Conservation (phyloP, 2,113 vertebrate species). For the human region GRCh38 chr9:79963001-79963500, state of each 20-base stretch:
- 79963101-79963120: slow-evolving; percentile 69
- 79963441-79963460: slow-evolving; percentile 33
- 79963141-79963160: slow-evolving; percentile 9
- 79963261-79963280: slow-evolving; percentile 60
- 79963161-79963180: background rate
- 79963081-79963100: slow-evolving; percentile 38
- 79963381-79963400: slow-evolving; percentile 42
- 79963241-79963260: slow-evolving; percentile 69
- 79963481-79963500: background rate
- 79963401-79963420: slow-evolving; percentile 19
- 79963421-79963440: slow-evolving; percentile 38
- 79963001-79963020: slow-evolving; percentile 70
- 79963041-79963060: slow-evolving; percentile 77
- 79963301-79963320: slow-evolving; percentile 62
- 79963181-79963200: slow-evolving; percentile 29
- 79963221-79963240: slow-evolving; percentile 45
- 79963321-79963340: slow-evolving; percentile 72
- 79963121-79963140: slow-evolving; percentile 19
- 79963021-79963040: slow-evolving; percentile 74
- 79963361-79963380: slow-evolving; percentile 21
- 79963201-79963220: slow-evolving; percentile 61
- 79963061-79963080: slow-evolving; percentile 47
- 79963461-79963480: slow-evolving; percentile 37
- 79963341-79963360: slow-evolving; percentile 24
- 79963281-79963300: slow-evolving; percentile 56